Evolutionary conservation across 2,797 vertebrate genomes (phyloP).

Genomic region (Anguilla marmorata): DNA sequence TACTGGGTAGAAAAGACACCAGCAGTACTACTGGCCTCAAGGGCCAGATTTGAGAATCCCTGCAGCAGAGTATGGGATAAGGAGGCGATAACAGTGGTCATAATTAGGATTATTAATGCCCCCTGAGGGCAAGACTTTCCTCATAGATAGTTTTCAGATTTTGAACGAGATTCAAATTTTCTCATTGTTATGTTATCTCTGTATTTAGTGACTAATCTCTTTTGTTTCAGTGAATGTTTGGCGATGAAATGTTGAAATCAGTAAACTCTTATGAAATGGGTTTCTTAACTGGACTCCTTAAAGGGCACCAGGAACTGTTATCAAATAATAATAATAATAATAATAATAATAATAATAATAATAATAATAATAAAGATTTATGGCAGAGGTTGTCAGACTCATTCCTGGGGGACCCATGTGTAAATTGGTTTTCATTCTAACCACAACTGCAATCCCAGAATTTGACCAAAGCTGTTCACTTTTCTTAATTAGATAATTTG

Average conservation of each 20-base stretch:
- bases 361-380: background rate
- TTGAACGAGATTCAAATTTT: background rate
- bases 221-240: background rate
- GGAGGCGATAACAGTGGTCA: background rate
- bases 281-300: background rate
- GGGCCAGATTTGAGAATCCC: background rate
- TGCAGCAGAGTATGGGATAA: background rate
- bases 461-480: background rate
- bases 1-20: background rate
- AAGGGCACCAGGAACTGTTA: background rate
- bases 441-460: background rate
- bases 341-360: background rate
- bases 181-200: background rate
- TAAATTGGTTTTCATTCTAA: background rate
- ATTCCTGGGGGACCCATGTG: background rate
- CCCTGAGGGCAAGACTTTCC: background rate
- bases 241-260: background rate
- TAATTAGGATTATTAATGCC: background rate
- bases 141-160: background rate
- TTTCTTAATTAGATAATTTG: background rate
- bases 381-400: background rate
- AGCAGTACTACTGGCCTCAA: background rate
- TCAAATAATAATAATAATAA: background rate
- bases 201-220: background rate
- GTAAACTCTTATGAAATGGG: background rate